These are phyloP conservation scores for Seriola dumerili DNA, from an alignment of 2,113 vertebrate species.

Conservation along the genomic window DNA sequence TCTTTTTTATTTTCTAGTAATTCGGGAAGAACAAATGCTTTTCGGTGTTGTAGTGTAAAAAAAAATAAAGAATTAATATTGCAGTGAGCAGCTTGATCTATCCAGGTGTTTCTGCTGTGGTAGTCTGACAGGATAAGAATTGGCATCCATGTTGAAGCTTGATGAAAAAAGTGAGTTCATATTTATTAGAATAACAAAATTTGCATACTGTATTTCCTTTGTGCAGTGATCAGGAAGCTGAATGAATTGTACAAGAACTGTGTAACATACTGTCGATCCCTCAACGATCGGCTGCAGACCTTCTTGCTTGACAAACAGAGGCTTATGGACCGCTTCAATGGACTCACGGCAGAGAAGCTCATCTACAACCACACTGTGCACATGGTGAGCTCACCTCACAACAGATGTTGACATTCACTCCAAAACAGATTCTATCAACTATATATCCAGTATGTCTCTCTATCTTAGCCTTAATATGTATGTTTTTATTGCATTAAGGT, in stretches of 20 bases:
- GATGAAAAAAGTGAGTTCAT: not conserved
- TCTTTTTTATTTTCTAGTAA: not conserved
- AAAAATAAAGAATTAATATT: not conserved
- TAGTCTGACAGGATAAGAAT: not conserved
- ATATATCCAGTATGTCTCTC: not conserved
- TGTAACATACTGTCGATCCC: constrained; percentile 91
- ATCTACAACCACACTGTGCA: constrained; percentile 94
- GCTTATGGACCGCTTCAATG: constrained; percentile 94
- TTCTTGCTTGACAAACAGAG: constrained; percentile 96
- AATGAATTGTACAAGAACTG: constrained; percentile 95
- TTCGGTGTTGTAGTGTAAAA: not conserved
- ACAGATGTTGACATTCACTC: constrained; percentile 5
- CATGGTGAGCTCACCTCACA: constrained; percentile 84
- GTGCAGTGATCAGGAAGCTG: constrained; percentile 90
- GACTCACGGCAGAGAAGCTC: constrained; percentile 93
- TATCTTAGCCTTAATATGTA: constrained; percentile 16
- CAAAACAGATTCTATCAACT: not conserved
- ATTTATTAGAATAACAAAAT: not conserved
- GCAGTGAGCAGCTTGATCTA: not conserved
- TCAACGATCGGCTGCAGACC: constrained; percentile 90
- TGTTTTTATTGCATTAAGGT: constrained; percentile 81
- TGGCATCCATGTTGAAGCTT: not conserved
- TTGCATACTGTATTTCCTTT: constrained; percentile 18
- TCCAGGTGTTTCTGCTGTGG: not conserved
- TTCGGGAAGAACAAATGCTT: not conserved